A percentile compares a stretch with the other conserved stretches of the same genome.
Evolutionary conservation across 2,888 invertebrate genomes (phyloP).

Genomic region (Chymomyza caudatula): DNA sequence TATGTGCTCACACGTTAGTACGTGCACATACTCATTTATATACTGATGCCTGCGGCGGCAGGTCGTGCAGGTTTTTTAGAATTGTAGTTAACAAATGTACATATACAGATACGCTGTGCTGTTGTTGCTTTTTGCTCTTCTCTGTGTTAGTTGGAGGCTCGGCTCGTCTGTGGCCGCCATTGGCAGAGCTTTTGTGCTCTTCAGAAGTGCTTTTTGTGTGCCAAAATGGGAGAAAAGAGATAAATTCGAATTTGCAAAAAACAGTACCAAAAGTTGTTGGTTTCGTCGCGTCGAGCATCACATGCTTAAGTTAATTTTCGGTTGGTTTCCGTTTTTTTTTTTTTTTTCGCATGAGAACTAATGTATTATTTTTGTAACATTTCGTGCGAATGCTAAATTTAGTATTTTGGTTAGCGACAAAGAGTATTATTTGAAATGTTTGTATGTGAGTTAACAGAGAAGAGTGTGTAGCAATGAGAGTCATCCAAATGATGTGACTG

Average conservation of each 20-base stretch:
- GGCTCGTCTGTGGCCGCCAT: neutral
- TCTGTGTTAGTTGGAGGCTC: conserved; percentile 59
- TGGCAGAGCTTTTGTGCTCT: neutral
- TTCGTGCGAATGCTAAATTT: conserved; percentile 47
- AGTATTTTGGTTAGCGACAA: conserved; percentile 38
- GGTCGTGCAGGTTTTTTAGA: conserved; percentile 15
- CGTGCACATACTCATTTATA: neutral
- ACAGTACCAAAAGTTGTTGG: neutral
- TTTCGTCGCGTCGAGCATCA: conserved; percentile 41
- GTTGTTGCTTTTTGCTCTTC: neutral
- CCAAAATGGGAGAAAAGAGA: conserved; percentile 23
- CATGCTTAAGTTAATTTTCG: conserved; percentile 56
- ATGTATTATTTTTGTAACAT: conserved; percentile 27
- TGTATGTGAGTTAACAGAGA: neutral
- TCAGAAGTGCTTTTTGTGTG: conserved; percentile 21
- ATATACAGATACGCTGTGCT: conserved; percentile 7
- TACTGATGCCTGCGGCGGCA: neutral
- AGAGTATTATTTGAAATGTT: conserved; percentile 2
- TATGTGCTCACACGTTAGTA: too few species aligned
- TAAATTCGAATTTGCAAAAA: neutral
- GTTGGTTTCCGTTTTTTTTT: conserved; percentile 11
- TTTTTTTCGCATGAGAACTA: conserved; percentile 12
- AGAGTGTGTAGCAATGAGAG: neutral
- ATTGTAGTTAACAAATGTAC: neutral
- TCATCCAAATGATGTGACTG: conserved; percentile 16